Percentiles rank a stretch among this genome's conserved stretches.
These are phyloP conservation scores for Leptinotarsa undecemlineata DNA, from an alignment of 1,140 invertebrate genomes.

Conservation along the genomic window DNA sequence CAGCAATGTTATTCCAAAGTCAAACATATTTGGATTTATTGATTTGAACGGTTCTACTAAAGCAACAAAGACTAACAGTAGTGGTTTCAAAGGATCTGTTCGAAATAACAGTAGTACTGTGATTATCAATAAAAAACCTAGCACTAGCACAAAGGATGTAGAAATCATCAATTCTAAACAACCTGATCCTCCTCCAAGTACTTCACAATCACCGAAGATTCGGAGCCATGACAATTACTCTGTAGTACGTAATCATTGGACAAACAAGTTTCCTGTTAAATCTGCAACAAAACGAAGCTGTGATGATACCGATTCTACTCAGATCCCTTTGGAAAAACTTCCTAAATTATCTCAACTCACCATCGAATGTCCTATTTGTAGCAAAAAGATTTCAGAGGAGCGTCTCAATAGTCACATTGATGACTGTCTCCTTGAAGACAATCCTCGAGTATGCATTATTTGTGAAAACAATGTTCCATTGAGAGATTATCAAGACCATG, in stretches of 20 bases:
- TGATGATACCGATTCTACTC: constrained; percentile 5
- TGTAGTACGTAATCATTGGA: constrained; percentile 60
- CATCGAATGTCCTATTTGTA: constrained; percentile 66
- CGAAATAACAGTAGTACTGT: constrained; percentile 50
- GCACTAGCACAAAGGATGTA: constrained; percentile 9
- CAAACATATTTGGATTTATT: constrained; percentile 44
- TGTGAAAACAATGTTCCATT: constrained; percentile 49
- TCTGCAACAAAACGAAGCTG: constrained; percentile 20
- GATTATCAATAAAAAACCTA: constrained; percentile 51
- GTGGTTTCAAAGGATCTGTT: constrained; percentile 39
- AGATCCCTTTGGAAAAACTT: constrained; percentile 32
- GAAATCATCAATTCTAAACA: constrained; percentile 42
- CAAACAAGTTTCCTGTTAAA: constrained; percentile 54
- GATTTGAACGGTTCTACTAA: constrained; percentile 26
- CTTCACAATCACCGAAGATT: constrained; percentile 25
- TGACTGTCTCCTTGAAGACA: constrained; percentile 56
- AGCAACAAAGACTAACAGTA: not conserved
- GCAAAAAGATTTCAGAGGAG: constrained; percentile 54
- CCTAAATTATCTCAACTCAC: constrained; percentile 30
- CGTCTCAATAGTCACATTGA: constrained; percentile 65
- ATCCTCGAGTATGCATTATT: constrained; percentile 46
- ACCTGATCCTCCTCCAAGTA: constrained; percentile 18
- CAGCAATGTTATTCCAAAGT: constrained; percentile 38
- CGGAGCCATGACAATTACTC: constrained; percentile 43
- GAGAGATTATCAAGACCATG: constrained; percentile 54